Evolutionary conservation across 2,888 invertebrate genomes (phyloP), one percentile per base, ranked within the genome.

Genomic region (Cyclophora punctaria): DNA sequence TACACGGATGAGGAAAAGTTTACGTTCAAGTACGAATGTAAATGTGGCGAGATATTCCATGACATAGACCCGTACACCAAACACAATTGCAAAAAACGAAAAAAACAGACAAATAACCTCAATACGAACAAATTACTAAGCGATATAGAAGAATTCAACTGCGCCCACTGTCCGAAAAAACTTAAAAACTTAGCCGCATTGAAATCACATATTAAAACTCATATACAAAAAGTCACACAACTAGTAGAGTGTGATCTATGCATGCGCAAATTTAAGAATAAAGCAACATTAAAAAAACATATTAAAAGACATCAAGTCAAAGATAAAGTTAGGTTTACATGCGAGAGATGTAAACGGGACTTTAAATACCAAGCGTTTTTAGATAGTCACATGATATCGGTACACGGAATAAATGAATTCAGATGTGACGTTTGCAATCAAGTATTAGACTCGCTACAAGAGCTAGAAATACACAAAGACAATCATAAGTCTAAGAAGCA

Each of bases 281-380:
- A 83, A 57, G 62, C 68, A 34, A 75, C 82, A 2, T 63, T 79
- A n/a, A 57, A 68, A 0, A 60, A 67, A 33, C 86, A 86, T 58
- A 67, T 85, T 53, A 77, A 74, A 41, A 70, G 70, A 4, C 85
- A 83, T 5, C 71, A 78, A 47, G 58, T 66, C n/a, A 72, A 66
- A 0, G 68, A 75, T 3, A 67, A 63, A 1, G 58, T 73, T 0
- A 78, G 74, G 53, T 78, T 72, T 7, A 59, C 66, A 2, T 85
- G 89, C 51, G 66, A 70, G 4, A 73, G 74, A 43, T 85, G 89
- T 53, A 81, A 86, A 57, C 59, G 89, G 35, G 90, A 91, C 34
- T 92, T 92, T 51, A 88, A 89, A n/a, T 89, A 90, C 37, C 78
- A 84, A 53, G 87, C 89, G 0, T 89, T 87, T 56, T 71, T 91